Evolutionary conservation across 1,140 invertebrate species (phyloP).

Genomic region (Camponotus floridanus): DNA sequence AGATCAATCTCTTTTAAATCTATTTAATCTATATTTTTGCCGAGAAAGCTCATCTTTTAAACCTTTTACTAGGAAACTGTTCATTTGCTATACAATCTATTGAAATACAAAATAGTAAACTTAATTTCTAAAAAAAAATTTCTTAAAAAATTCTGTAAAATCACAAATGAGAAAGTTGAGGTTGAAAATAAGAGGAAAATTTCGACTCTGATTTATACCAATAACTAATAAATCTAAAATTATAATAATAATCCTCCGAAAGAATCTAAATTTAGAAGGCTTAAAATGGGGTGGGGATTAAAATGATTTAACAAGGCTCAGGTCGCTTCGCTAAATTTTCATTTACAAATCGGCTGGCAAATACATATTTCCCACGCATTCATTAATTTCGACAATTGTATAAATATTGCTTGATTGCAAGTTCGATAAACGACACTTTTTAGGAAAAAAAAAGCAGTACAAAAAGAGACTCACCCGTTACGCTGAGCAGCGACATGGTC

Average conservation of each 20-base stretch:
- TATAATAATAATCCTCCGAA: not conserved
- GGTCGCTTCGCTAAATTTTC: constrained; percentile 6
- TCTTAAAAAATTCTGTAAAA: too few relatives aligned
- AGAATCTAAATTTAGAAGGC: not conserved
- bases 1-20: too few relatives aligned
- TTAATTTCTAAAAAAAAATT: too few relatives aligned
- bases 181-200: not conserved
- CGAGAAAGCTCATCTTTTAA: too few relatives aligned
- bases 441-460: not conserved
- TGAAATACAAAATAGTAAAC: too few relatives aligned
- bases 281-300: too few relatives aligned
- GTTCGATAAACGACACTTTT: not conserved
- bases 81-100: too few relatives aligned
- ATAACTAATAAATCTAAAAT: not conserved
- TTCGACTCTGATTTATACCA: not conserved
- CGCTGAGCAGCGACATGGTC: constrained; percentile 83
- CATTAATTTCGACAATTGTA: not conserved
- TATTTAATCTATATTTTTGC: too few relatives aligned
- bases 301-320: constrained; percentile 3
- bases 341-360: not conserved
- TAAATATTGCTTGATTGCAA: not conserved
- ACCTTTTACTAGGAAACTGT: too few relatives aligned
- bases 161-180: too few relatives aligned
- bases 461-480: constrained; percentile 78
- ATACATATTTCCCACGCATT: not conserved